phyloP scores from a whole-genome alignment of 2,888 invertebrate genomes.

The Amphipoea lucens region DNA sequence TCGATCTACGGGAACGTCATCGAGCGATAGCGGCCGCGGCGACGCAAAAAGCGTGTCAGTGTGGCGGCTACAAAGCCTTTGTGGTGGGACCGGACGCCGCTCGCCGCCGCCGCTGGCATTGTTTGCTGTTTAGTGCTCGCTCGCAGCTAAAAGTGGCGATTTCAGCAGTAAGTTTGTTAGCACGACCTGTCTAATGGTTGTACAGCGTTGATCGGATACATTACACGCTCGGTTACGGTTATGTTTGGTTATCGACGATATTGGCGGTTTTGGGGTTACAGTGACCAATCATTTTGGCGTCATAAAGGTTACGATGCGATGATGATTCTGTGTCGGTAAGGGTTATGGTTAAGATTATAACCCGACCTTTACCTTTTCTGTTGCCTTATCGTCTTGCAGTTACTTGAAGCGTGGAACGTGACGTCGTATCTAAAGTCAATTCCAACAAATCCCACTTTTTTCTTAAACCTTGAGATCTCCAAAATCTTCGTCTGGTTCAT shows the following conservation, averaged over 20 bases:
- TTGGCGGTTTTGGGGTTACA: conserved; percentile 28
- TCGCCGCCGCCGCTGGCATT: conserved; percentile 84
- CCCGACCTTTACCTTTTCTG: neutral
- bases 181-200: conserved; percentile 71
- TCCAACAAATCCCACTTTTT: neutral
- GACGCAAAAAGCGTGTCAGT: conserved; percentile 90
- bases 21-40: conserved; percentile 87
- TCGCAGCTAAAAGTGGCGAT: conserved; percentile 85
- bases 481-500: conserved; percentile 19
- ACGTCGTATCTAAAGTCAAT: neutral
- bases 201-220: conserved; percentile 49
- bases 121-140: conserved; percentile 87
- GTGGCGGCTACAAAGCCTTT: conserved; percentile 88
- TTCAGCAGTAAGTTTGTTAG: conserved; percentile 80
- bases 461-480: neutral
- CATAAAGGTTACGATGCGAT: conserved; percentile 21
- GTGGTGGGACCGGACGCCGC: conserved; percentile 88
- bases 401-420: neutral
- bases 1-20: conserved; percentile 90
- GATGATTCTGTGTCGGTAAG: conserved; percentile 4
- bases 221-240: conserved; percentile 62
- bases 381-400: neutral
- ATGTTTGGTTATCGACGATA: conserved; percentile 53
- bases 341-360: neutral
- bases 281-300: conserved; percentile 15